These are phyloP conservation scores for Aplysina aerophoba DNA, from an alignment of 37 sponge, comb jelly and placozoan species.

Conservation along the genomic window DNA sequence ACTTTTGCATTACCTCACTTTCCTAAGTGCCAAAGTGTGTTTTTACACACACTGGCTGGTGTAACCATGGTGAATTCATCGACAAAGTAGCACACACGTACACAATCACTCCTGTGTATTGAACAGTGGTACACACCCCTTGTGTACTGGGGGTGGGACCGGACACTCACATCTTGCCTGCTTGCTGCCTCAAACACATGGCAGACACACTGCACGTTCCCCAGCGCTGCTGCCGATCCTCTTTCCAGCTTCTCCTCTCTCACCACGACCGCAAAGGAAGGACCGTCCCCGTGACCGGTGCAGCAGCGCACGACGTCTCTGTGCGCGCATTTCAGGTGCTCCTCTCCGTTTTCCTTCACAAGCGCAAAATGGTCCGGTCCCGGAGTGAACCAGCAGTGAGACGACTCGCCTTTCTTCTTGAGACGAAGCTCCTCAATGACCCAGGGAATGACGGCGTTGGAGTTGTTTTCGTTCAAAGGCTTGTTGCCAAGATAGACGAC, in stretches of 20 bases:
- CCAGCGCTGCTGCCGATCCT: neutral
- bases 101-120: no score
- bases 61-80: no score
- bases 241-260: slow-evolving; percentile 2
- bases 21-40: no score
- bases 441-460: slow-evolving; percentile 70
- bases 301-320: slow-evolving; percentile 49
- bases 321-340: slow-evolving; percentile 54
- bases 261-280: slow-evolving; percentile 70
- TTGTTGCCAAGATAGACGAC: slow-evolving; percentile 64
- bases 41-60: no score
- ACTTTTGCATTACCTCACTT: no score
- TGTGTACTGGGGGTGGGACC: no score
- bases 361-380: slow-evolving; percentile 46
- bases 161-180: slow-evolving; percentile 61
- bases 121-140: no score
- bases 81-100: no score
- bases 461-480: slow-evolving; percentile 49
- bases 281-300: slow-evolving; percentile 38
- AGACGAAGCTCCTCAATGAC: slow-evolving; percentile 72
- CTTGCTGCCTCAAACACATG: slow-evolving; percentile 67
- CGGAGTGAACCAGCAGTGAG: slow-evolving; percentile 60
- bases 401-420: slow-evolving; percentile 38
- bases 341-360: slow-evolving; percentile 69
- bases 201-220: slow-evolving; percentile 29